Percentiles rank a stretch among this genome's conserved stretches.
These are phyloP conservation scores for Diabrotica balteata DNA, from an alignment of 2,888 invertebrate species.

Conservation along the genomic window DNA sequence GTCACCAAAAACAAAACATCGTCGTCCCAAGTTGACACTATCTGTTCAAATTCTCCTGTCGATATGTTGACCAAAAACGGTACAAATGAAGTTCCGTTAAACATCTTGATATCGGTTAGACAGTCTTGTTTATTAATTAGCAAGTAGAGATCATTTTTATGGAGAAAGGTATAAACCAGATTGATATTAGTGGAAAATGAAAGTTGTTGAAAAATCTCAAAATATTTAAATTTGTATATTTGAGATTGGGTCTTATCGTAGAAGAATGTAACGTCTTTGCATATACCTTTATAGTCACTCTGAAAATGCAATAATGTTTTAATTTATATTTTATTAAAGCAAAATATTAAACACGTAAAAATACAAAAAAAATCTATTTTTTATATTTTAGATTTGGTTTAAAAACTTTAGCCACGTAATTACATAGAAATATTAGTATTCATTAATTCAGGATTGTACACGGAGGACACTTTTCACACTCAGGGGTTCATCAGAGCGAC, in stretches of 20 bases:
- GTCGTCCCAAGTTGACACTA: slow-evolving; percentile 55
- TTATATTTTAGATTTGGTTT: no score
- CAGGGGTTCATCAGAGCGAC: no score
- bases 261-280: slow-evolving; percentile 51
- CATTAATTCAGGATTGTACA: no score
- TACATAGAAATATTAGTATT: no score
- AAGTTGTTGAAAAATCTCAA: slow-evolving; percentile 58
- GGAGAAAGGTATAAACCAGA: slow-evolving; percentile 42
- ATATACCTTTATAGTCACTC: slow-evolving; percentile 53
- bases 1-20: slow-evolving; percentile 57
- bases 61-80: slow-evolving; percentile 53
- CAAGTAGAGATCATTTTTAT: slow-evolving; percentile 53
- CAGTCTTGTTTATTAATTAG: slow-evolving; percentile 60
- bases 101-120: slow-evolving; percentile 59
- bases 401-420: no score
- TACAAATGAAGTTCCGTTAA: slow-evolving; percentile 49
- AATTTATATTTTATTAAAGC: no score
- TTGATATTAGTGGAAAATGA: slow-evolving; percentile 28
- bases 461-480: no score
- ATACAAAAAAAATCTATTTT: no score
- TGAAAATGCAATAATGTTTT: slow-evolving; percentile 25
- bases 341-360: no score
- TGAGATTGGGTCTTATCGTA: slow-evolving; percentile 53
- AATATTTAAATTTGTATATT: slow-evolving; percentile 62
- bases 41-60: slow-evolving; percentile 62